Base-by-base conservation (phyloP, 2,888 invertebrate genomes). In the Eretmocerus hayati region DNA sequence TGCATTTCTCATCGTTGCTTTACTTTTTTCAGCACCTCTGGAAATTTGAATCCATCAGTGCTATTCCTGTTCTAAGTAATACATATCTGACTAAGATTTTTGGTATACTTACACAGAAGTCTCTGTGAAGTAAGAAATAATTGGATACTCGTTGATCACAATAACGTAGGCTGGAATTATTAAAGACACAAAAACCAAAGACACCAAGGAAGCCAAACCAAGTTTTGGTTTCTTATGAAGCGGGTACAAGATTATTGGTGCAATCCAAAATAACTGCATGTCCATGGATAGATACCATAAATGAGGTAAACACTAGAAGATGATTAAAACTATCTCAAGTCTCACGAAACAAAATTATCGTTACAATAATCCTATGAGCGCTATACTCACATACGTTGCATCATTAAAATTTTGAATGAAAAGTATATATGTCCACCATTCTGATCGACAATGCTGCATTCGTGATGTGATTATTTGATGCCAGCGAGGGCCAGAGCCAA, bases 201-300 rank as follows among this genome's bases (percentile, higher is more conserved):
- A 6, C 5, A 56, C 42, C 6, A 68, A 52, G 42, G 66, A 61
- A 3, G 59, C 33, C 45, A 66, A 62, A 18, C 73, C 72, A 15
- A 71, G 40, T 53, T 60, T 66, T 5, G 69, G 71, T 59, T 65
- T 68, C 48, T 66, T 70, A 59, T 72, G 73, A 20, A 79, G 57
- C 1, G 77, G 73, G 47, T 75, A 73, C 4, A 80, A 65, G 46
- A 80, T 65, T 2, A 80, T 54, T 2, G 80, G 80, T 2, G 80
- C 76, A 13, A 80, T 50, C 57, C 77, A 67, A 58, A 75, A 80
- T 32, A 80, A 60, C 59, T 81, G 80, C 57, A 77, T 79, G 56
- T 81, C 80, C 13, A 79, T 76, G 4, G 78, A 74, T 33, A 81
- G 62, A 57, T 79, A 80, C 80, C 81, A 81, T 0, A 77, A 73